phyloP scores from a whole-genome alignment of 2,888 invertebrate species.

The Macropis europaea region DNA sequence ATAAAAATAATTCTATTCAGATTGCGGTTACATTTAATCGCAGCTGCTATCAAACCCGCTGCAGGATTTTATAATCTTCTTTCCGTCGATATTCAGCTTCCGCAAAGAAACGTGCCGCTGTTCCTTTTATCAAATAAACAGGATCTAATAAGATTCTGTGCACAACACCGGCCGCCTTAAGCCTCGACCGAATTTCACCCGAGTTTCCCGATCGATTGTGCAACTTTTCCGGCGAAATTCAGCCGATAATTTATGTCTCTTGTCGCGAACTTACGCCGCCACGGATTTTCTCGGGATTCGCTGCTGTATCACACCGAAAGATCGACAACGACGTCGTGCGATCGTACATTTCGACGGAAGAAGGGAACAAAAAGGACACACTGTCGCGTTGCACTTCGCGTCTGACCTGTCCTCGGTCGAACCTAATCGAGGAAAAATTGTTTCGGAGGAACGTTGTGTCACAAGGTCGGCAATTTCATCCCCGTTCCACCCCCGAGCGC shows the following conservation, averaged over 20 bases:
- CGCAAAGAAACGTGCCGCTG: background rate
- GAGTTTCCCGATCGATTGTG: conserved; percentile 19
- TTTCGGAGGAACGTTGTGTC: no score
- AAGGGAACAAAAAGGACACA: no score
- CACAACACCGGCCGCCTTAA: background rate
- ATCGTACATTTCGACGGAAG: no score
- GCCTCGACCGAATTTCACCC: background rate
- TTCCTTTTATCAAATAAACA: conserved; percentile 32
- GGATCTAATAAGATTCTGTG: conserved; percentile 18
- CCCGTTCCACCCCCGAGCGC: background rate
- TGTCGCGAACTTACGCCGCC: background rate
- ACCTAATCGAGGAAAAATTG: no score
- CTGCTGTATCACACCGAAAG: no score
- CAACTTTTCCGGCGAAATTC: conserved; percentile 6
- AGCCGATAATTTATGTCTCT: background rate
- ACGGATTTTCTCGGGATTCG: no score
- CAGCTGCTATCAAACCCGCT: background rate
- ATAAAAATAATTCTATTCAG: no score
- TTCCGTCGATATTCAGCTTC: conserved; percentile 10
- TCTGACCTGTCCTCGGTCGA: conserved; percentile 15
- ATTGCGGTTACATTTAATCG: background rate
- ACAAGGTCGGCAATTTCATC: no score
- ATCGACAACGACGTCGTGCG: no score
- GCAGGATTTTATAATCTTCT: background rate
- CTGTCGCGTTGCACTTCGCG: background rate